phyloP scores from a whole-genome alignment of 2,113 vertebrate species.

The Meleagris gallopavo region DNA sequence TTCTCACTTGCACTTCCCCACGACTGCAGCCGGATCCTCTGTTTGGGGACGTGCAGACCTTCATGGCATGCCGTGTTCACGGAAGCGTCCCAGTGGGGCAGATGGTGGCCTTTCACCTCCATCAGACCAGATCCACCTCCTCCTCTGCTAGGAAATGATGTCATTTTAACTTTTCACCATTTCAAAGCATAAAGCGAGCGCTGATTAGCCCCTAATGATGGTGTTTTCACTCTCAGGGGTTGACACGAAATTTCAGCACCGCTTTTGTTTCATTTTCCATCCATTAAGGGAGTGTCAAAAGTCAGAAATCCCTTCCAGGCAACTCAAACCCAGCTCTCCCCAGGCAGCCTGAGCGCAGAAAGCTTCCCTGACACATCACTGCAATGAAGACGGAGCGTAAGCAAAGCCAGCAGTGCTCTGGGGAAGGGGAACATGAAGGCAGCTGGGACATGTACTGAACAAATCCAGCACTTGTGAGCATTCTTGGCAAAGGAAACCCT shows the following conservation, averaged over 20 bases:
- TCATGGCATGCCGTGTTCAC: accelerated
- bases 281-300: accelerated
- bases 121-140: not conserved
- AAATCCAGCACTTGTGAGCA: not conserved
- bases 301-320: not conserved
- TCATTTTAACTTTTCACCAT: not conserved
- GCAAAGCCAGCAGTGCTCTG: not conserved
- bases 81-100: not conserved
- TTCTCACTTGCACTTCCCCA: not conserved
- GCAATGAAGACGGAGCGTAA: not conserved
- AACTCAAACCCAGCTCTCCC: not conserved
- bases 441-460: accelerated
- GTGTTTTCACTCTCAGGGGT: not conserved
- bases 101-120: not conserved
- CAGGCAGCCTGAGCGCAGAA: not conserved
- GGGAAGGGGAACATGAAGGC: no score
- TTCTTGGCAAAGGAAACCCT: not conserved
- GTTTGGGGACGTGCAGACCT: not conserved
- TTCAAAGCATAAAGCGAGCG: not conserved
- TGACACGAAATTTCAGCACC: not conserved
- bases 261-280: not conserved
- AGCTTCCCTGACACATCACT: not conserved
- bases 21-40: accelerated
- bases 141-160: not conserved
- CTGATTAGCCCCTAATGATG: not conserved